Evolutionary conservation across 1,140 invertebrate species (phyloP).

Genomic region (Holcopasites calliopsidis): DNA sequence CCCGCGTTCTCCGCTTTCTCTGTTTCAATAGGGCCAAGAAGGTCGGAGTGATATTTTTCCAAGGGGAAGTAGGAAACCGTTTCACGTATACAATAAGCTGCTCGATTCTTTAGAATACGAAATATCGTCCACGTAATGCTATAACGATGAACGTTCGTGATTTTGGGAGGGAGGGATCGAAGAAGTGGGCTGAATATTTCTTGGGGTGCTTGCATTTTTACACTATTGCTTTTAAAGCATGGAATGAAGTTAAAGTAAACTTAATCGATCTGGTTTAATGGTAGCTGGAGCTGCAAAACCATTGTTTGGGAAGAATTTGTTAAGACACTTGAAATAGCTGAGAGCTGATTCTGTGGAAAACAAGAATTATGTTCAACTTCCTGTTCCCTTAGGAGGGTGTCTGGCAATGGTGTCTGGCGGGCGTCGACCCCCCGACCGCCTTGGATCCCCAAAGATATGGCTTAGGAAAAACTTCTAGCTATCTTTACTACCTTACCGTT

Average conservation of each 20-base stretch:
- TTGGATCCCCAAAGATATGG: neutral
- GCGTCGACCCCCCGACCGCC: no score
- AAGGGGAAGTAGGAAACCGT: neutral
- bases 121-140: neutral
- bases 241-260: no score
- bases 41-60: constrained; percentile 13
- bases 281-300: neutral
- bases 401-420: no score
- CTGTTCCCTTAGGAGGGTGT: no score
- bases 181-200: no score
- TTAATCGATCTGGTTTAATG: no score
- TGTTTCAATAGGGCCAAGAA: constrained; percentile 26
- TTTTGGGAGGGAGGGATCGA: no score
- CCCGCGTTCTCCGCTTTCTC: constrained; percentile 1
- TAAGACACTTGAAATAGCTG: neutral
- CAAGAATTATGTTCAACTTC: neutral
- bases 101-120: neutral
- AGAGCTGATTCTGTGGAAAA: neutral
- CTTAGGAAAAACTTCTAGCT: neutral
- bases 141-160: neutral
- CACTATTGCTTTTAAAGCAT: no score
- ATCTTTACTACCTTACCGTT: neutral
- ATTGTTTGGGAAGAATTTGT: neutral
- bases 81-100: neutral
- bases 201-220: no score